Base-by-base conservation (phyloP, 2,797 vertebrate genomes). In the Enteromius radiatus region DNA sequence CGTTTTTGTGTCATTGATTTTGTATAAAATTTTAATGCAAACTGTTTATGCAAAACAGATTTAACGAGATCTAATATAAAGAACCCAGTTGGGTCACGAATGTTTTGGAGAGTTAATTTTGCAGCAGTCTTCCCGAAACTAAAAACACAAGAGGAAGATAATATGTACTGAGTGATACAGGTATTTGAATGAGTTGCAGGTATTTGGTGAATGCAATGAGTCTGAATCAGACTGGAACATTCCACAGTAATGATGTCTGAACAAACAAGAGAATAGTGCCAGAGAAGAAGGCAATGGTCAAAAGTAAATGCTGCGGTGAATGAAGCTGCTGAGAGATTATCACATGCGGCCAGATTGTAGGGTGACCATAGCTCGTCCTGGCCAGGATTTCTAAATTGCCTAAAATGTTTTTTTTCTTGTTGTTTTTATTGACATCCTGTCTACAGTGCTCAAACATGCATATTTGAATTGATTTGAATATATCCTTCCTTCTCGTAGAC, bases 131-230 rank as follows among this genome's bases (percentile, higher is more conserved):
- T n/a, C n/a, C n/a, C 19, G 63, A 76, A 82, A 77, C 31, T 64
- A 45, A 54, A 74, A 83, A 45, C 69, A 56, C 31, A 45, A 41
- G 74, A 28, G 26, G 23, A 23, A 76, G 26, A 36, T 38, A 68
- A 43, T 56, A 28, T 61, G 43, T 65, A 28, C 26, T 33, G 9
- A 61, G 78, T 0, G 23, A 63, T 33, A 49, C 52, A 85, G 78
- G 21, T 76, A 81, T 88, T 84, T 38, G n/a, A n/a, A n/a, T n/a
- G 10, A 47, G 23, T 14, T 28, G 26, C 52, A 85, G 78, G 21
- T 76, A 81, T 88, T 84, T 38, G n/a, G 26, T 84, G 78, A 87
- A 88, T 87, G 87, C 78, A 85, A 64, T 73, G 41, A 64, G 78
- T 78, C 59, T 65, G 61, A 86, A 54, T 84, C 82, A 84, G 8